Percentiles rank a stretch among this genome's conserved stretches.
These are phyloP conservation scores for Pyrocoelia pectoralis DNA, from an alignment of 2,888 invertebrate species.

Conservation along the genomic window DNA sequence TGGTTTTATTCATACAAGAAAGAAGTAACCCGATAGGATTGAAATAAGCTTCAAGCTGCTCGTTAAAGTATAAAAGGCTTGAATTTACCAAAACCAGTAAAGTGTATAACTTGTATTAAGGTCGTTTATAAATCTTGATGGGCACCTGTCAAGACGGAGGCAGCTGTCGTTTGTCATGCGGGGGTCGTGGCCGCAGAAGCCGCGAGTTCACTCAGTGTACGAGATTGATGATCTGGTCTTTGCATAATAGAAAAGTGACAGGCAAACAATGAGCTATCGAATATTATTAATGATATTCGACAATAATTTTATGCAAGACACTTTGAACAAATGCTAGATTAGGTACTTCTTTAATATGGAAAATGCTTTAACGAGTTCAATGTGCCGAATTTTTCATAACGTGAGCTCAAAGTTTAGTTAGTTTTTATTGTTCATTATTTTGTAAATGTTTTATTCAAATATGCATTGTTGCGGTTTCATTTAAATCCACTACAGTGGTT, in stretches of 20 bases:
- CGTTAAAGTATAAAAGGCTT: conserved; percentile 23
- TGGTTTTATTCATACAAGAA: conserved; percentile 1
- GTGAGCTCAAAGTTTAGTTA: too few relatives aligned
- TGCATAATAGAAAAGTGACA: conserved; percentile 60
- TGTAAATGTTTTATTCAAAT: too few relatives aligned
- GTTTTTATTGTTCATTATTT: too few relatives aligned
- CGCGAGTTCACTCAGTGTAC: conserved; percentile 52
- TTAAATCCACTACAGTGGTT: too few relatives aligned
- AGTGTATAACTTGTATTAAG: conserved; percentile 58
- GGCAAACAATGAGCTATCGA: conserved; percentile 59
- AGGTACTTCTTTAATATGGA: too few relatives aligned
- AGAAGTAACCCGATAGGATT: conserved; percentile 9
- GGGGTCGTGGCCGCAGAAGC: conserved; percentile 63
- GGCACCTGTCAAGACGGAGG: conserved; percentile 68
- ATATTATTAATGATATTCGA: conserved; percentile 58
- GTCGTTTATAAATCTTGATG: conserved; percentile 74
- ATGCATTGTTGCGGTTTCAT: too few relatives aligned
- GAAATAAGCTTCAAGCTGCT: conserved; percentile 8
- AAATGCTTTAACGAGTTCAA: too few relatives aligned
- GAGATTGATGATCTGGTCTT: conserved; percentile 58
- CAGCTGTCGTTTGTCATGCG: conserved; percentile 75
- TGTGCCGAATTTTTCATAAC: too few relatives aligned
- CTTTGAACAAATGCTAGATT: conserved; percentile 53
- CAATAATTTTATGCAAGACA: conserved; percentile 56
- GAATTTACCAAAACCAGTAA: conserved; percentile 28